A percentile compares a stretch with the other conserved stretches of the same genome.
Conservation (phyloP, 2,888 invertebrate species). For the Drosophila kanekoi region DNA sequence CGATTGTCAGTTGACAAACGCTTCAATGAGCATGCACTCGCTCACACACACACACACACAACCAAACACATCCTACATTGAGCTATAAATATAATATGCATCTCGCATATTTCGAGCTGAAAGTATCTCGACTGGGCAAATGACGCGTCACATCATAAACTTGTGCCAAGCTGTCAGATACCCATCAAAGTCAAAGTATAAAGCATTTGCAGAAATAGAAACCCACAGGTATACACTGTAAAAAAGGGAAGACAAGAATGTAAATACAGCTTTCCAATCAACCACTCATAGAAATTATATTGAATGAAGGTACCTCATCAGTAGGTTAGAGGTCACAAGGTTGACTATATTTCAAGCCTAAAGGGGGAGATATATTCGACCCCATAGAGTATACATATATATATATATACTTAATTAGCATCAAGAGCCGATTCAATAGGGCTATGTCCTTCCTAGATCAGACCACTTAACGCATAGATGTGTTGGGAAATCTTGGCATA, state of each 20-base stretch:
- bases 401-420: too few species aligned
- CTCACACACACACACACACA: slow-evolving; percentile 8
- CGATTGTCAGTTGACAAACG: slow-evolving; percentile 23
- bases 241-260: background rate
- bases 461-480: too few species aligned
- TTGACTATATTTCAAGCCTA: too few species aligned
- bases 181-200: slow-evolving; percentile 22
- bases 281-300: too few species aligned
- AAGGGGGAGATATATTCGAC: too few species aligned
- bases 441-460: too few species aligned
- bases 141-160: slow-evolving; percentile 36
- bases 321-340: too few species aligned
- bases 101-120: slow-evolving; percentile 15
- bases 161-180: background rate
- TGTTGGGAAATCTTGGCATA: too few species aligned
- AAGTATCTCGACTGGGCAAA: slow-evolving; percentile 36
- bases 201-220: slow-evolving; percentile 32
- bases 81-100: slow-evolving; percentile 40
- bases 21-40: slow-evolving; percentile 22
- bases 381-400: too few species aligned
- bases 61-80: background rate
- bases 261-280: too few species aligned
- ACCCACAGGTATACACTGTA: slow-evolving; percentile 13
- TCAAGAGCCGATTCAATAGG: too few species aligned
- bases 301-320: too few species aligned